phyloP scores from a whole-genome alignment of 2,888 invertebrate genomes.

The Zygogramma bicolorata region DNA sequence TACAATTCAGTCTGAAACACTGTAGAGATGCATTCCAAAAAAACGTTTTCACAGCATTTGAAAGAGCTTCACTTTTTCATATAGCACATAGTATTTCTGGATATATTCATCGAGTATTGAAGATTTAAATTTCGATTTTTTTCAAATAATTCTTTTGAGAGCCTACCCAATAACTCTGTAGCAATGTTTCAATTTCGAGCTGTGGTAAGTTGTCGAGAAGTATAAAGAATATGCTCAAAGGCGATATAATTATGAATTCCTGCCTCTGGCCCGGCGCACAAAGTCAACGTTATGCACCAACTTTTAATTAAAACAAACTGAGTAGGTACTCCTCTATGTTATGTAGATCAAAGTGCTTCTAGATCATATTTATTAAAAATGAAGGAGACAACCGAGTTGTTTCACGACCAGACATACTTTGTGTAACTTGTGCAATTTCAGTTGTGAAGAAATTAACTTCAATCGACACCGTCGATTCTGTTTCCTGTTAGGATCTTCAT shows the following conservation, averaged over 20 bases:
- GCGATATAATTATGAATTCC: slow-evolving; percentile 65
- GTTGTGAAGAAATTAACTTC: background rate
- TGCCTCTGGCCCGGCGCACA: slow-evolving; percentile 60
- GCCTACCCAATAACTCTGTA: slow-evolving; percentile 49
- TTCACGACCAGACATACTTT: background rate
- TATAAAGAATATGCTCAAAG: slow-evolving; percentile 60
- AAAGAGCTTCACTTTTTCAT: too few relatives aligned
- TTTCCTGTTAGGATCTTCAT: background rate
- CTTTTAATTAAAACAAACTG: slow-evolving; percentile 67
- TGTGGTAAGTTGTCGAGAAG: slow-evolving; percentile 47
- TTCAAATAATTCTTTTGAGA: too few relatives aligned
- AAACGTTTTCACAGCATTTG: too few relatives aligned
- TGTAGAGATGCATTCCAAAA: too few relatives aligned
- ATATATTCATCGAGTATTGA: too few relatives aligned
- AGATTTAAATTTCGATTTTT: background rate
- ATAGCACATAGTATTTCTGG: too few relatives aligned
- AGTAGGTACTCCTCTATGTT: slow-evolving; percentile 52
- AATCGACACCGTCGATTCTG: background rate
- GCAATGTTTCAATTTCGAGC: slow-evolving; percentile 42
- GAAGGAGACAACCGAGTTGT: slow-evolving; percentile 54
- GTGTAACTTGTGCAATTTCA: background rate
- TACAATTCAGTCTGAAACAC: too few relatives aligned
- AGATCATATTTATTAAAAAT: slow-evolving; percentile 63
- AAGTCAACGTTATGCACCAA: slow-evolving; percentile 64
- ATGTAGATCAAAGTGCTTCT: slow-evolving; percentile 64